These are phyloP conservation scores for Lasioglossum leucozonium DNA, from an alignment of 2,888 invertebrate species.

Conservation along the genomic window DNA sequence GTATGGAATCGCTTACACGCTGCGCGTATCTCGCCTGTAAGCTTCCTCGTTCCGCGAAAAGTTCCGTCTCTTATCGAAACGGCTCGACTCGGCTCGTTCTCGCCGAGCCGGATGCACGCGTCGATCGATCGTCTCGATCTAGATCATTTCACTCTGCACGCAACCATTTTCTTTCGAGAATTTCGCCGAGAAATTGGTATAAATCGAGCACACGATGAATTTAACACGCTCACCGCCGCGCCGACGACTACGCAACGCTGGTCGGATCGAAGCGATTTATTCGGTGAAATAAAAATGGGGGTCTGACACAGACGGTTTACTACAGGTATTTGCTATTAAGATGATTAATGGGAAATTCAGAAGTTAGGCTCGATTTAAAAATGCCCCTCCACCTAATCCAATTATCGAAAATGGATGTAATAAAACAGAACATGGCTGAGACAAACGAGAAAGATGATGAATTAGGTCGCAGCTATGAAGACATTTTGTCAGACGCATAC, in stretches of 20 bases:
- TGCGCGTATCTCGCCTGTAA: slow-evolving; percentile 47
- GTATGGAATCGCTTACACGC: slow-evolving; percentile 71
- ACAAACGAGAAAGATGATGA: neutral
- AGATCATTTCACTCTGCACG: neutral
- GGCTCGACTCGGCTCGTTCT: too few species aligned
- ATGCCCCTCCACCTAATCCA: neutral
- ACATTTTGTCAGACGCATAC: neutral
- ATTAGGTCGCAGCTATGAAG: neutral
- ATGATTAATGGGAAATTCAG: neutral
- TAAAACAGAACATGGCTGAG: neutral
- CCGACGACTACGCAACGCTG: too few species aligned
- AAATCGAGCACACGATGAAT: neutral
- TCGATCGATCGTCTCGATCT: neutral
- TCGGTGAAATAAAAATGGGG: too few species aligned
- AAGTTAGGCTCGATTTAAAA: neutral
- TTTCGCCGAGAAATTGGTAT: neutral
- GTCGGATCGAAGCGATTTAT: too few species aligned
- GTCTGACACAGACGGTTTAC: too few species aligned
- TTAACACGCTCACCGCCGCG: neutral
- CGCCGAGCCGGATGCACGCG: neutral
- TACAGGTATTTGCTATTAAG: too few species aligned
- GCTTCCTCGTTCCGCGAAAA: slow-evolving; percentile 46
- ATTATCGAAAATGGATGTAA: neutral
- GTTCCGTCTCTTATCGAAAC: slow-evolving; percentile 38
- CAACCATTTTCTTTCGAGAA: neutral